A percentile compares a stretch with the other conserved stretches of the same genome.
These are phyloP conservation scores for Caranx ignobilis DNA, from an alignment of 2,113 vertebrate genomes.

Conservation along the genomic window DNA sequence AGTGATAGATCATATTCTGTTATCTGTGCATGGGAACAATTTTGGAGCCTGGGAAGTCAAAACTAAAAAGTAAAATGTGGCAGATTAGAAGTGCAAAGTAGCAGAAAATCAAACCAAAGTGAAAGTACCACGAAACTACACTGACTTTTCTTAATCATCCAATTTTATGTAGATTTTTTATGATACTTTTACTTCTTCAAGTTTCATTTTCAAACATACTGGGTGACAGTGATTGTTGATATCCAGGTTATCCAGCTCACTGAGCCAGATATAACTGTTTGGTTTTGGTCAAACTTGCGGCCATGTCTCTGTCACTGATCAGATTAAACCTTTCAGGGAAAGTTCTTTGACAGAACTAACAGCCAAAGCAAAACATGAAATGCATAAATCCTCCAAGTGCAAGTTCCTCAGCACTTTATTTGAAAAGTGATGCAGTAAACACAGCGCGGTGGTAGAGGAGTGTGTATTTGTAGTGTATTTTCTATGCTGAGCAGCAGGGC, in stretches of 20 bases:
- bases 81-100: not conserved
- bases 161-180: not conserved
- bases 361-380: not conserved
- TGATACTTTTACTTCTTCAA: not conserved
- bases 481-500: conserved; percentile 52
- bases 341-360: not conserved
- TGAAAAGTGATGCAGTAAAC: not conserved
- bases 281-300: conserved; percentile 9
- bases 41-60: not conserved
- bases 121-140: not conserved
- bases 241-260: not conserved
- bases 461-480: conserved; percentile 12
- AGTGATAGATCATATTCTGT: not conserved
- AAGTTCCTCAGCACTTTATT: not conserved
- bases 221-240: conserved; percentile 22
- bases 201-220: not conserved
- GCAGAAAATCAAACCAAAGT: not conserved
- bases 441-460: not conserved
- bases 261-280: not conserved
- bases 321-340: not conserved
- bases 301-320: not conserved
- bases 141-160: not conserved
- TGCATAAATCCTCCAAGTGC: not conserved
- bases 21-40: not conserved
- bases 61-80: not conserved